A percentile compares a stretch with the other conserved stretches of the same genome.
These are phyloP conservation scores for Mycogona germanica DNA, from an alignment of 2,888 invertebrate genomes.

Conservation along the genomic window DNA sequence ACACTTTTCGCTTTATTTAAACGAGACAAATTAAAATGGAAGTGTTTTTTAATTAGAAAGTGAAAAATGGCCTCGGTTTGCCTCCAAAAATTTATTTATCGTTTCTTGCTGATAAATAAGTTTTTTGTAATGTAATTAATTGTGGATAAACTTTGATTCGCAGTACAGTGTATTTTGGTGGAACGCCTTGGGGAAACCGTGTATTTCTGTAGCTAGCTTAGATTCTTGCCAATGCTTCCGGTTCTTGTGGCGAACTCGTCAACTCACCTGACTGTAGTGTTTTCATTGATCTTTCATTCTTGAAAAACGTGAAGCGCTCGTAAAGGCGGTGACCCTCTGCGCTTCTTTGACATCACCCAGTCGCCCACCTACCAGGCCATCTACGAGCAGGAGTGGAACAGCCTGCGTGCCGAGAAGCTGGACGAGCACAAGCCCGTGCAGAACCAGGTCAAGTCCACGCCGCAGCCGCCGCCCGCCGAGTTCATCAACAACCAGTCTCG, in stretches of 20 bases:
- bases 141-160: not conserved
- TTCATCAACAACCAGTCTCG: not conserved
- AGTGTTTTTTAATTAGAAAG: too few species aligned
- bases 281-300: slow-evolving; percentile 24
- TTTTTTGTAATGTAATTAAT: not conserved
- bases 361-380: slow-evolving; percentile 26
- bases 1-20: too few species aligned
- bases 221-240: not conserved
- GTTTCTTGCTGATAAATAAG: too few species aligned
- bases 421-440: slow-evolving; percentile 22
- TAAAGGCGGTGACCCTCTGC: slow-evolving; percentile 14
- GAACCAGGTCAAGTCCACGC: slow-evolving; percentile 20
- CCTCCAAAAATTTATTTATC: too few species aligned
- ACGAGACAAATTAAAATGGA: too few species aligned
- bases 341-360: slow-evolving; percentile 24
- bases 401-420: slow-evolving; percentile 18
- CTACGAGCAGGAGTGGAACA: slow-evolving; percentile 21
- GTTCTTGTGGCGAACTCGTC: slow-evolving; percentile 5
- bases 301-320: slow-evolving; percentile 18
- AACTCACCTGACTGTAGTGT: slow-evolving; percentile 23
- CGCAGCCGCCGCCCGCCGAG: slow-evolving; percentile 3
- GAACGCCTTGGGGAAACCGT: not conserved
- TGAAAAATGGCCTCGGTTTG: too few species aligned
- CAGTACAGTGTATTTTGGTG: not conserved
- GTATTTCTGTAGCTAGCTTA: slow-evolving; percentile 1